Evolutionary conservation across 1,140 invertebrate genomes (phyloP), one percentile per base, ranked within the genome.

Genomic region (Neuroterus valhalla): DNA sequence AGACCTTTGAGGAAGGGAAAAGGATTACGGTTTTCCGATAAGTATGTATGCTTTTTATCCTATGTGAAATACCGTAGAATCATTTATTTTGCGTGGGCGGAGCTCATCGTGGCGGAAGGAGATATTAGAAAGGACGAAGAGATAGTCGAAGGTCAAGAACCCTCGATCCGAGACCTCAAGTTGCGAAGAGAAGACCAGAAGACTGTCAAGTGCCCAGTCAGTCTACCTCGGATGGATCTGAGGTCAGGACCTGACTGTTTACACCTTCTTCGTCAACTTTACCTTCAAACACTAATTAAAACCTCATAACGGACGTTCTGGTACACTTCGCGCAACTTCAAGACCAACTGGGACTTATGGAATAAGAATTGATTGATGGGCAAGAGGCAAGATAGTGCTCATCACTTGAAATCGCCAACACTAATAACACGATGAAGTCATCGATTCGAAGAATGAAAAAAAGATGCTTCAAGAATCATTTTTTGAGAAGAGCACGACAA

Each of bases 81-180:
- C 71, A 73, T 75, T 76, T 76, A 80, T 77, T 80, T 80, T 78
- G 62, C 62, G 68, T n/a, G 31, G 43, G 6, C 66, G 55, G 26
- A 44, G 46, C 46, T 68, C 38, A 74, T 68, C 23, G 75, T 66
- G 72, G 74, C 45, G 68, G 71, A 72, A 8, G 72, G 72, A 76
- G 78, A 78, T 79, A 82, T 82, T 84, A 80, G 83, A 81, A 81
- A 82, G 82, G 82, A 82, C 75, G 77, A 81, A 75, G 76, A 72
- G 76, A 77, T 79, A 81, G 82, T 85, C 84, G 84, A 86, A 86
- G 85, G 84, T 85, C 84, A 84, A 85, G 78, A 84, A 79, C 78
- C 78, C 79, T 77, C 71, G 66, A 70, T 31, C 31, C 66, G 70
- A 62, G 46, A 76, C 77, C 71, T 69, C 73, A 71, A 71, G 66